Percentiles rank a stretch among this genome's conserved stretches.
These are phyloP conservation scores for Dynastes tityus DNA, from an alignment of 2,888 invertebrate species.

Conservation along the genomic window DNA sequence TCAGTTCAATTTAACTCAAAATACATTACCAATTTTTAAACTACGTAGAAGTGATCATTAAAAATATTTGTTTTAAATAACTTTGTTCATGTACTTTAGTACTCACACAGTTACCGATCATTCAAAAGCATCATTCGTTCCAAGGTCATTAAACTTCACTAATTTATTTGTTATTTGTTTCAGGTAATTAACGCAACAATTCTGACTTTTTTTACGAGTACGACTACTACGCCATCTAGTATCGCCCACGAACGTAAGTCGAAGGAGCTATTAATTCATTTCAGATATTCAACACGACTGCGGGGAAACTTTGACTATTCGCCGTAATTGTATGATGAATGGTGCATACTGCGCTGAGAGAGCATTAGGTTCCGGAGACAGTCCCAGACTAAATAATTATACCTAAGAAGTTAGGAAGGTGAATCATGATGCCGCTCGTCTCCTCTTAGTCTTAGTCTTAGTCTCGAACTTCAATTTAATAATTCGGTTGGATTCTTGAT, in stretches of 20 bases:
- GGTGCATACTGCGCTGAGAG: conserved; percentile 38
- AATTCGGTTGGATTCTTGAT: conserved; percentile 60
- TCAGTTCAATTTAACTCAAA: too few relatives aligned
- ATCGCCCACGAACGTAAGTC: conserved; percentile 14
- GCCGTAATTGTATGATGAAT: conserved; percentile 63
- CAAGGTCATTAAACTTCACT: conserved; percentile 20
- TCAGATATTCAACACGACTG: conserved; percentile 30
- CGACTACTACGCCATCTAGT: conserved; percentile 1
- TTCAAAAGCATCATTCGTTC: too few relatives aligned
- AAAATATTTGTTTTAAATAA: too few relatives aligned
- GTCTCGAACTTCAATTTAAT: conserved; percentile 60
- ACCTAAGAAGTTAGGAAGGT: conserved; percentile 59
- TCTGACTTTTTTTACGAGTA: background rate
- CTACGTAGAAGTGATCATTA: too few relatives aligned
- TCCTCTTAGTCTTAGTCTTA: conserved; percentile 55
- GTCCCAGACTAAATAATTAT: conserved; percentile 64
- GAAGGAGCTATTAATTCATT: conserved; percentile 40
- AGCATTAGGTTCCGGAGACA: conserved; percentile 20
- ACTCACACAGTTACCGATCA: too few relatives aligned
- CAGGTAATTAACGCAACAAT: conserved; percentile 20
- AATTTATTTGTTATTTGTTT: conserved; percentile 37
- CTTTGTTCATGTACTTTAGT: too few relatives aligned
- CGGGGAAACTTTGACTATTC: conserved; percentile 48
- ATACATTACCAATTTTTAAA: too few relatives aligned
- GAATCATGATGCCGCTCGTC: conserved; percentile 27